These are phyloP conservation scores for Hiodon tergisus DNA, from an alignment of 2,113 vertebrate genomes.

Conservation along the genomic window DNA sequence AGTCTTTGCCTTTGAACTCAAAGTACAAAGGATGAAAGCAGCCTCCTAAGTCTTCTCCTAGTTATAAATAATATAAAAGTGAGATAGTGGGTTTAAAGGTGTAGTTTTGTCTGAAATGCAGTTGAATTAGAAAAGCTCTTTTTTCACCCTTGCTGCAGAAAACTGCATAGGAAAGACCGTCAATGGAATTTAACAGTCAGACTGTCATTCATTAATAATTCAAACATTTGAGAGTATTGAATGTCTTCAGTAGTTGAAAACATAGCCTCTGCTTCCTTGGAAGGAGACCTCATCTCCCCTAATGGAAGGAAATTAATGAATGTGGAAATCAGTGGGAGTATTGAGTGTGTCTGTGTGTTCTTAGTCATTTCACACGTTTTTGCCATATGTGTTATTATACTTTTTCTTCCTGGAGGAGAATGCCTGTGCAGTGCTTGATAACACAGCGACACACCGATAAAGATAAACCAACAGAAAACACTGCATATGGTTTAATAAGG, in stretches of 20 bases:
- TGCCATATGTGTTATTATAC: neutral
- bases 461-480: too few relatives aligned
- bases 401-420: neutral
- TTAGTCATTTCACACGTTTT: too few relatives aligned
- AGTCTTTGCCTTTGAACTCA: slow-evolving; percentile 21
- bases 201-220: slow-evolving; percentile 57
- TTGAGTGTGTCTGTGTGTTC: neutral
- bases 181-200: slow-evolving; percentile 39
- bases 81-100: neutral
- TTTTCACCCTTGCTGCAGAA: neutral
- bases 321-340: neutral
- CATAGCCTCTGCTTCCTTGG: neutral
- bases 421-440: too few relatives aligned
- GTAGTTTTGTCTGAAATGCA: neutral
- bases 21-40: slow-evolving; percentile 33
- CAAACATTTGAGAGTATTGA: slow-evolving; percentile 32
- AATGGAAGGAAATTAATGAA: neutral
- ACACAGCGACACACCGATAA: too few relatives aligned
- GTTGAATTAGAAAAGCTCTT: too few relatives aligned
- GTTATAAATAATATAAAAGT: slow-evolving; percentile 26
- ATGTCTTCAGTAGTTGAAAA: slow-evolving; percentile 2
- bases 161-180: slow-evolving; percentile 22
- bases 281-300: neutral
- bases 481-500: too few relatives aligned
- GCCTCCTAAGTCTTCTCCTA: slow-evolving; percentile 16